Evolutionary conservation across 2,797 vertebrate species (phyloP).

Genomic region (Chanos chanos): DNA sequence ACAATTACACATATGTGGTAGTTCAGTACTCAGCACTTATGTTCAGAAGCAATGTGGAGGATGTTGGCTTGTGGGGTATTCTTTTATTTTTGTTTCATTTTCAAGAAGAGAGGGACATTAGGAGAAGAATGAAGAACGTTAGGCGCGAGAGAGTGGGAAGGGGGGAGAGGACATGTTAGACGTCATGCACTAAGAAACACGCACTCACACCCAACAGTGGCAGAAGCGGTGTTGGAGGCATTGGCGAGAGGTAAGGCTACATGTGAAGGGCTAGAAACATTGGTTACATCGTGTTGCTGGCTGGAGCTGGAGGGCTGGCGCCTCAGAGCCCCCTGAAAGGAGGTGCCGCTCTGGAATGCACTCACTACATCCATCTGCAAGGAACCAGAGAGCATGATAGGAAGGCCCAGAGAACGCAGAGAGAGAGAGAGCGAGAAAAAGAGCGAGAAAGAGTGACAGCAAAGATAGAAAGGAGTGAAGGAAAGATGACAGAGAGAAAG

Average conservation of each 20-base stretch:
- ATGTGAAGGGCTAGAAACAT: conserved; percentile 99
- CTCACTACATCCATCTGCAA: conserved; percentile 99
- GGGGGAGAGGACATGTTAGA: conserved; percentile 96
- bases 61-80: conserved; percentile 52
- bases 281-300: conserved; percentile 99
- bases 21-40: conserved; percentile 67
- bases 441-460: conserved; percentile 50
- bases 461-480: conserved; percentile 65
- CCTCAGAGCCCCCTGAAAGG: conserved; percentile 99
- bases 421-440: conserved; percentile 13
- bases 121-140: conserved; percentile 95
- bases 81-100: conserved; percentile 38
- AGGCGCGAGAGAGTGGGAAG: no score
- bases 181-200: conserved; percentile 99
- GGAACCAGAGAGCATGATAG: conserved; percentile 98
- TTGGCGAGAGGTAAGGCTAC: conserved; percentile 98
- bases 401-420: conserved; percentile 71
- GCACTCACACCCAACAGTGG: conserved; percentile 99
- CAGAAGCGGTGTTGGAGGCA: conserved; percentile 96
- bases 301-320: conserved; percentile 99
- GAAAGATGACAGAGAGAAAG: conserved; percentile 34
- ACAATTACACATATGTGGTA: conserved; percentile 75
- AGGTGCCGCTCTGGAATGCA: conserved; percentile 99
- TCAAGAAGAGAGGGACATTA: conserved; percentile 71
- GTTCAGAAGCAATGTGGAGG: conserved; percentile 70